Evolutionary conservation across 1,140 invertebrate genomes (phyloP).

Genomic region (Pseudobourletiella spinata): DNA sequence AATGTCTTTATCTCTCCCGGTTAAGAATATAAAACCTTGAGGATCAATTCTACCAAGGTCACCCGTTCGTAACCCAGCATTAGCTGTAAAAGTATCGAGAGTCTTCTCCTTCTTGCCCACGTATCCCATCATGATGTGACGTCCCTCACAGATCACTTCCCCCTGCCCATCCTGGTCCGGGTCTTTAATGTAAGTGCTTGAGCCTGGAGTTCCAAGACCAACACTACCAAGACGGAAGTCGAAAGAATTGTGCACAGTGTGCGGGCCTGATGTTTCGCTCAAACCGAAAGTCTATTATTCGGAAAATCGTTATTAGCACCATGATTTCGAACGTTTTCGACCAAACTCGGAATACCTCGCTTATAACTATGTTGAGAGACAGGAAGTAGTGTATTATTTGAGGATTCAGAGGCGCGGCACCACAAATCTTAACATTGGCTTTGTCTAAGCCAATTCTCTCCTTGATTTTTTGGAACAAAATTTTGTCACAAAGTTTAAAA

Average conservation of each 20-base stretch:
- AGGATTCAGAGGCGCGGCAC: background rate
- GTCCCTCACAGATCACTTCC: background rate
- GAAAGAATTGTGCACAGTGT: background rate
- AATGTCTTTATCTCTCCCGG: background rate
- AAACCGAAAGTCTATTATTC: background rate
- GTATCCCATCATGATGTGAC: background rate
- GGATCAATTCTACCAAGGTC: background rate
- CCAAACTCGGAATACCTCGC: background rate
- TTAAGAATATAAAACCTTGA: background rate
- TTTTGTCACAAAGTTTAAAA: background rate
- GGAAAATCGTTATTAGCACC: background rate
- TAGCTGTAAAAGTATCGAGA: background rate
- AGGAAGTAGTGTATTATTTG: background rate
- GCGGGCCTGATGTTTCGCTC: background rate
- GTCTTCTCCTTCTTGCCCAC: background rate
- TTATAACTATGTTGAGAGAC: background rate
- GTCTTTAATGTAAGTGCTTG: background rate
- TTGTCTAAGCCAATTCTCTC: background rate
- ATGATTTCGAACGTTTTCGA: background rate
- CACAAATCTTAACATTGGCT: background rate
- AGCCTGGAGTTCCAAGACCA: background rate
- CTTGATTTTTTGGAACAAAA: background rate
- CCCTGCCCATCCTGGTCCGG: background rate
- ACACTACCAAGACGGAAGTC: background rate
- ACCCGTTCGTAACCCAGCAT: background rate